These are phyloP conservation scores for Sminthurides bifidus DNA, from an alignment of 1,140 invertebrate genomes.

Conservation along the genomic window DNA sequence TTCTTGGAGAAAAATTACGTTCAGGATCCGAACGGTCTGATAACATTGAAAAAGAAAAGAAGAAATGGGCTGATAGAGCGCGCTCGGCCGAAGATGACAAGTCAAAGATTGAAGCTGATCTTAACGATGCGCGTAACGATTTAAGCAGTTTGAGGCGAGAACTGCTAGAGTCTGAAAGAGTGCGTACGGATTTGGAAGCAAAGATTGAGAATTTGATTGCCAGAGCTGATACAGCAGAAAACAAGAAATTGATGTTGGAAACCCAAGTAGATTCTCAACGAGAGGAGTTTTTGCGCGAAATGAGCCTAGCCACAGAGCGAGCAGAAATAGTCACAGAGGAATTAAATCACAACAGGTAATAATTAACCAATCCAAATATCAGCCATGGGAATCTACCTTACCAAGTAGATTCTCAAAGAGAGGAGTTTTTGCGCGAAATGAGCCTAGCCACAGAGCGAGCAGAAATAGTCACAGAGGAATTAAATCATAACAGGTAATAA, in stretches of 20 bases:
- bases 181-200: constrained; percentile 32
- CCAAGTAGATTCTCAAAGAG: constrained; percentile 53
- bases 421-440: constrained; percentile 24
- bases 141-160: constrained; percentile 24
- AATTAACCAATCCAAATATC: background rate
- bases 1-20: constrained; percentile 24
- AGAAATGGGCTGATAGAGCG: constrained; percentile 22
- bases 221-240: constrained; percentile 22
- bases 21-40: constrained; percentile 20
- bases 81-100: constrained; percentile 16
- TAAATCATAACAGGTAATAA: constrained; percentile 21
- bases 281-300: constrained; percentile 27
- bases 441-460: constrained; percentile 19
- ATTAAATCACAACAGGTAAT: constrained; percentile 17
- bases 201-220: constrained; percentile 25
- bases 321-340: constrained; percentile 21
- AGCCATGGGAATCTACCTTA: too few species aligned
- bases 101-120: constrained; percentile 18
- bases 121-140: constrained; percentile 26
- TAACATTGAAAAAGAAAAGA: constrained; percentile 26
- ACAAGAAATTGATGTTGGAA: constrained; percentile 38
- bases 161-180: constrained; percentile 50
- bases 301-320: constrained; percentile 19
- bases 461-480: constrained; percentile 26
- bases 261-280: constrained; percentile 59